Evolutionary conservation across 2,113 vertebrate species (phyloP), one percentile per base, ranked within the genome.

Genomic region (Mola mola): DNA sequence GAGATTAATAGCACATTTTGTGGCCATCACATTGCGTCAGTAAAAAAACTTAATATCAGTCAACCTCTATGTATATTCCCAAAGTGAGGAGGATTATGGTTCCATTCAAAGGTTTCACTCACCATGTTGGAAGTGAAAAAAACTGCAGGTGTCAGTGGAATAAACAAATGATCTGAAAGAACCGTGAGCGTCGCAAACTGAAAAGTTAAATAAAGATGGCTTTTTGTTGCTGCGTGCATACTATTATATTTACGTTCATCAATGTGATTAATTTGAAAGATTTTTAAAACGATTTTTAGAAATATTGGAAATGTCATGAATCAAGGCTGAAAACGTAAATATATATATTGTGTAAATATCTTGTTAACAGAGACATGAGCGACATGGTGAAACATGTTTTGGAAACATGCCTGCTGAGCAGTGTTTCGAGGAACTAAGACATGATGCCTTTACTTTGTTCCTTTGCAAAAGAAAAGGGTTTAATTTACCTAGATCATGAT

Each of bases 401-500:
- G 16, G 82, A 89, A 90, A 86, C 89, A 87, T 89, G 90, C 88
- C 88, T 88, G 51, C 33, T 79, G 85, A 90, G 88, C 85, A 86
- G 75, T 83, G 75, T 87, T 89, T 90, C 74, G 6, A 38, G 46
- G 66, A 56, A 68, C 41, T 16, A 67, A 74, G 42, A 57, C 42
- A 20, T 44, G 64, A 85, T 72, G 76, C 72, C 66, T 66, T 59
- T 43, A 53, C 26, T 60, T 40, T 56, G 44, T 17, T 69, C 62
- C 42, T 75, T 69, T 69, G 36, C 37, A 42, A 69, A 37, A 19
- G 25, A 84, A 68, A 81, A 87, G 40, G 59, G 69, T 74, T 76
- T 43, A 2, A 83, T 90, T 93, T 93, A 93, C 92, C 91, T 92
- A 93, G 89, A 59, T 91, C 87, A 81, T 86, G 90, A 86, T 88